Conservation (phyloP, 2,888 invertebrate genomes). For the Cordilura impudica region DNA sequence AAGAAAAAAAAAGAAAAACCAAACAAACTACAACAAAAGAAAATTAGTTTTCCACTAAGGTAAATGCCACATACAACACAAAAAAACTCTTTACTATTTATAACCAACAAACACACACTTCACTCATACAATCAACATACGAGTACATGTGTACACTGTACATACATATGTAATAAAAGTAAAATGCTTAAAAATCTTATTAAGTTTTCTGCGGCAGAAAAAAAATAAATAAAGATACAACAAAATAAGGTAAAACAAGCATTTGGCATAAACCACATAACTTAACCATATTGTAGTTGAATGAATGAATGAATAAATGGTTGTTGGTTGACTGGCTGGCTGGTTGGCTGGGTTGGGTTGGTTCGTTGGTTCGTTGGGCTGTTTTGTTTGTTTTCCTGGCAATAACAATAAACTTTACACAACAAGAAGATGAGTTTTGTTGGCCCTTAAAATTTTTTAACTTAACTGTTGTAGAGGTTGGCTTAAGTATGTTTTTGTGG, state of each 20-base stretch:
- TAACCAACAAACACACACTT: background rate
- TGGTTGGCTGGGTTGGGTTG: conserved; percentile 17
- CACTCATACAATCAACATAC: background rate
- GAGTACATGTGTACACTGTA: background rate
- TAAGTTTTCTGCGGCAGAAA: conserved; percentile 23
- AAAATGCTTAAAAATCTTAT: conserved; percentile 37
- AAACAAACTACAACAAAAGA: conserved; percentile 32
- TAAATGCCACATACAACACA: conserved; percentile 19
- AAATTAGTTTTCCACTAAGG: conserved; percentile 43
- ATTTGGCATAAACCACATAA: conserved; percentile 34
- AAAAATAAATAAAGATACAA: conserved; percentile 24
- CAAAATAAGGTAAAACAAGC: conserved; percentile 28
- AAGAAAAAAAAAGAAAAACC: conserved; percentile 1
- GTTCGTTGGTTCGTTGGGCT: conserved; percentile 23
- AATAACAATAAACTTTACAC: conserved; percentile 45
- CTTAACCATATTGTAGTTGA: conserved; percentile 21
- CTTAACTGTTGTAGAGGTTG: conserved; percentile 44
- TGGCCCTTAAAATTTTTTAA: conserved; percentile 38
- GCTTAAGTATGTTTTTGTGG: conserved; percentile 25
- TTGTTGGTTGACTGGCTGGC: conserved; percentile 18
- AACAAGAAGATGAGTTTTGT: conserved; percentile 23
- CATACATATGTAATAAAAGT: conserved; percentile 4
- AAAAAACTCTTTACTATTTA: background rate
- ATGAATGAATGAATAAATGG: conserved; percentile 9
- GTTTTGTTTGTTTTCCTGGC: conserved; percentile 27